These are phyloP conservation scores for Hetaerina americana DNA, from an alignment of 1,140 invertebrate genomes.

Conservation along the genomic window DNA sequence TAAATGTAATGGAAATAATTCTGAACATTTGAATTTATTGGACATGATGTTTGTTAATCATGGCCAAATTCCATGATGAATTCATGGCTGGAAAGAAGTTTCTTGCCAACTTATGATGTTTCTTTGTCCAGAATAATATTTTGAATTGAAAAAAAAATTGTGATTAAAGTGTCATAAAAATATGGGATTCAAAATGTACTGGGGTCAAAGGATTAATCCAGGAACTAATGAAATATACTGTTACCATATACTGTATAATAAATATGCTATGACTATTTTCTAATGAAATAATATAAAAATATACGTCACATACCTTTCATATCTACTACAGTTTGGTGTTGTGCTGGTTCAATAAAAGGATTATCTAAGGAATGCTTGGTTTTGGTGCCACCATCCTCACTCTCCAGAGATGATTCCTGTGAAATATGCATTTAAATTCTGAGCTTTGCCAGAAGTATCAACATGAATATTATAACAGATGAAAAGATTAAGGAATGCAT, in stretches of 20 bases:
- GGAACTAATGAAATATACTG: not conserved
- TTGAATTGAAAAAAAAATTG: too few species aligned
- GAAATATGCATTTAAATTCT: not conserved
- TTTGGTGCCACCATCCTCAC: constrained; percentile 67
- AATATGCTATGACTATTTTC: not conserved
- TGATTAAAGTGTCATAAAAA: too few species aligned
- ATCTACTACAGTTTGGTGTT: constrained; percentile 78
- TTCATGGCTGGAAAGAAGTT: too few species aligned
- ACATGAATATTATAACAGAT: not conserved
- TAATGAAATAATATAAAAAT: too few species aligned
- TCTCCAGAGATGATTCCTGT: constrained; percentile 32
- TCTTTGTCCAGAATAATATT: too few species aligned
- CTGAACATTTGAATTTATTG: too few species aligned
- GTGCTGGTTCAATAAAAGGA: constrained; percentile 77
- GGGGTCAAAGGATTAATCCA: constrained; percentile 14
- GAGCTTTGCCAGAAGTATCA: too few species aligned
- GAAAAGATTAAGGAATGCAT: not conserved
- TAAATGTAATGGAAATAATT: too few species aligned
- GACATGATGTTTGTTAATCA: too few species aligned
- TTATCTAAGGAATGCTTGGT: constrained; percentile 71
- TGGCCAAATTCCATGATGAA: too few species aligned
- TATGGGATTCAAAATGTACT: too few species aligned
- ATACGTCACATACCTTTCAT: constrained; percentile 64
- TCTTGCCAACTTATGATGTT: too few species aligned
- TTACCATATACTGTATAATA: not conserved